Evolutionary conservation across 2,113 vertebrate species (phyloP).

Genomic region (Perca schrenkii): DNA sequence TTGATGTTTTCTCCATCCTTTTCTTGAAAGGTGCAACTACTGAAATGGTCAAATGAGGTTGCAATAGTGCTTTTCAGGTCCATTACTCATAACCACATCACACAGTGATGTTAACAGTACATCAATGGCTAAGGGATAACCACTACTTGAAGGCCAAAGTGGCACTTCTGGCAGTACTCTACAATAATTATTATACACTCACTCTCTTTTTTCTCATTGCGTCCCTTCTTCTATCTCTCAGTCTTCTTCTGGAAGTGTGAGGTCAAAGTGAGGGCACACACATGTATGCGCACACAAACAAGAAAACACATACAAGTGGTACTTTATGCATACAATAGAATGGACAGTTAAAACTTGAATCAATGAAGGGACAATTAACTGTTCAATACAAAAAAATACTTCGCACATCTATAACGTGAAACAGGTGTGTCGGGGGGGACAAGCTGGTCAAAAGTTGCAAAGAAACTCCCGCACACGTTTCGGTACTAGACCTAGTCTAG

Average conservation of each 20-base stretch:
- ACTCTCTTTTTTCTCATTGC: background rate
- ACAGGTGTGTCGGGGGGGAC: no score
- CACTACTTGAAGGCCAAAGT: conserved; percentile 2
- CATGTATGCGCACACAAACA: background rate
- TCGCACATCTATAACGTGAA: no score
- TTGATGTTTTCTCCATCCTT: background rate
- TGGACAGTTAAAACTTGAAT: conserved; percentile 7
- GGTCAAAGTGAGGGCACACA: background rate
- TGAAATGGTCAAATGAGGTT: conserved; percentile 1
- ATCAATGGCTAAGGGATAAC: conserved; percentile 8
- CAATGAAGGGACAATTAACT: conserved; percentile 4
- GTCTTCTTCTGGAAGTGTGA: background rate
- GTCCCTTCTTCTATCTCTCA: background rate
- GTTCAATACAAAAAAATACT: no score
- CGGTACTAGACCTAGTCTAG: no score
- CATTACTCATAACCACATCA: conserved; percentile 17
- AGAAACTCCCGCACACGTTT: no score
- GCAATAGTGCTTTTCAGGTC: conserved; percentile 13
- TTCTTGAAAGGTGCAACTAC: background rate
- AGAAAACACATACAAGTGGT: background rate
- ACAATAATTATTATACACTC: background rate
- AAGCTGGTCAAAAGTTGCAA: no score
- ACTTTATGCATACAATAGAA: background rate
- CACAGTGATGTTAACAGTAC: background rate
- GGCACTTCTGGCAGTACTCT: conserved; percentile 4